These are phyloP conservation scores for Erannis defoliaria DNA, from an alignment of 2,888 invertebrate genomes.

Conservation along the genomic window DNA sequence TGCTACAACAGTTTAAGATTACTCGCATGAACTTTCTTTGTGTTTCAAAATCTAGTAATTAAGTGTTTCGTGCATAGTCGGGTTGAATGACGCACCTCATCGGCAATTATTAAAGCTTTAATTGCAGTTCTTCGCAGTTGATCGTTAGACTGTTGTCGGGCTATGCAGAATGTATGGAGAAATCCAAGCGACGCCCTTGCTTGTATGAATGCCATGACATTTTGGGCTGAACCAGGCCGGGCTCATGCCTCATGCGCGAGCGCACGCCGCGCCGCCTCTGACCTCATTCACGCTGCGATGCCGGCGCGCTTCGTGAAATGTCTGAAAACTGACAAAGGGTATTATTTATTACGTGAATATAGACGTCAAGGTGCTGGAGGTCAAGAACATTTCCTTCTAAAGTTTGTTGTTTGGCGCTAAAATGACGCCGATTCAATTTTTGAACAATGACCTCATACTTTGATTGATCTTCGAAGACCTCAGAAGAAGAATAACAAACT, in stretches of 20 bases:
- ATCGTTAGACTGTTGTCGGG: constrained; percentile 39
- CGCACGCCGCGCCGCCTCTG: constrained; percentile 62
- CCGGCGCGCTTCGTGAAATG: constrained; percentile 60
- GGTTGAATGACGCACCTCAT: constrained; percentile 8
- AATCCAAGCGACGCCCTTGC: constrained; percentile 65
- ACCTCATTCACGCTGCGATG: constrained; percentile 47
- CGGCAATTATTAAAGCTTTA: constrained; percentile 21
- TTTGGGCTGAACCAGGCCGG: constrained; percentile 58
- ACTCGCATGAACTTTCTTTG: constrained; percentile 28
- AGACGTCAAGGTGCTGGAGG: constrained; percentile 31
- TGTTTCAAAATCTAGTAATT: constrained; percentile 35
- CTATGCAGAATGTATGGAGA: constrained; percentile 44
- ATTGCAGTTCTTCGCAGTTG: constrained; percentile 35
- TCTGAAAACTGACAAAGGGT: constrained; percentile 53
- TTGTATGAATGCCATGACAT: constrained; percentile 71
- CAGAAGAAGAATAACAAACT: constrained; percentile 2
- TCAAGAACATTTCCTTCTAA: constrained; percentile 43
- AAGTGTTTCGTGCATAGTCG: constrained; percentile 27
- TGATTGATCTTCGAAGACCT: too few relatives aligned
- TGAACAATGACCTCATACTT: neutral
- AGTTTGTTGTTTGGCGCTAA: constrained; percentile 22
- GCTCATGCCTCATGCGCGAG: constrained; percentile 51
- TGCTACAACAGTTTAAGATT: constrained; percentile 23
- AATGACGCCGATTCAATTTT: neutral
- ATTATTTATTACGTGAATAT: constrained; percentile 34